Base-by-base conservation (phyloP, 2,888 invertebrate species). In the Subacronicta megacephala region DNA sequence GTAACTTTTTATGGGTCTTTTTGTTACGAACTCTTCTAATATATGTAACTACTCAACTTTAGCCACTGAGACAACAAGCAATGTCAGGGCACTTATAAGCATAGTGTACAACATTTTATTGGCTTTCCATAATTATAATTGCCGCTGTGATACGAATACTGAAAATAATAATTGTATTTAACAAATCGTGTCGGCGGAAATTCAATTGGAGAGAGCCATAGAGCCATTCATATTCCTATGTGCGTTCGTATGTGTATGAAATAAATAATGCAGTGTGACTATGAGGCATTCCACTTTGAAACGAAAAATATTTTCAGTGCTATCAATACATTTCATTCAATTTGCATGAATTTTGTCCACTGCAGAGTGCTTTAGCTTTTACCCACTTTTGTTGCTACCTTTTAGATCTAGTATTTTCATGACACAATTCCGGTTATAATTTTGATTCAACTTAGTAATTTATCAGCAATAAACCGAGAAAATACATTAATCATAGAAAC, bases 1-100 rank as follows among this genome's bases (percentile, higher is more conserved):
- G 87, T 90, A 88, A 91, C 87, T 89, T 91, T 92, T 92, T 92
- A 92, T 90, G 83, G 82, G 78, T 80, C 81, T 82, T 87, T 85
- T 86, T 87, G 87, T 87, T 86, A 81, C 78, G 81, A 83, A 79
- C 80, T 83, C 77, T 76, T 82, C 68, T 80, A 81, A 84, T 81
- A 80, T 82, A 83, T 82, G 81, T 81, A 75, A 80, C 74, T 79
- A 79, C 61, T 66, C 65, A 67, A 77, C 58, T 72, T 70, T 62
- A 67, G 67, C 62, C 45, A 55, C 33, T 29, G 15, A 72, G 57
- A 64, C 60, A 51, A 52, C 44, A 31, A 54, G 40, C 57, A 43
- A 53, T 53, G 52, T 55, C 40, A 42, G 37, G 33, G 29, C 36
- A 55, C 46, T 50, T 16, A 20, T 17, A 12, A 18, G 33, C 18